Conservation (phyloP, 2,888 invertebrate genomes). For the Malachius bipustulatus region DNA sequence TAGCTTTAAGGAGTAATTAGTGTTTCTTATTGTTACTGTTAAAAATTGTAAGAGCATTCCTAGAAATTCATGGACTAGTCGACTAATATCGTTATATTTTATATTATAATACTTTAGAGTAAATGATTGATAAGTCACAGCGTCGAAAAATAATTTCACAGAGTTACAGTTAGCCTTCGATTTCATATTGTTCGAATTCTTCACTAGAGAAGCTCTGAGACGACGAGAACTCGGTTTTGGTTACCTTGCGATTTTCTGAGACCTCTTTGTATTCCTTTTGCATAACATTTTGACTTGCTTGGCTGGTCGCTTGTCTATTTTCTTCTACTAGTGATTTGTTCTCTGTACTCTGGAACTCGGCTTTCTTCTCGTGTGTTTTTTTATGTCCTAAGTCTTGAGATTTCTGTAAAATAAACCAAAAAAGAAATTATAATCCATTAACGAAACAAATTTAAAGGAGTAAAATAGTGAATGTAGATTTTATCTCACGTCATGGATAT, state of each 20-base stretch:
- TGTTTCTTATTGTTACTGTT: no score
- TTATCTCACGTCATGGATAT: no score
- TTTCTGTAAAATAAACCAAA: no score
- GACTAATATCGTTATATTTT: constrained; percentile 9
- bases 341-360: constrained; percentile 32
- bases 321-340: constrained; percentile 33
- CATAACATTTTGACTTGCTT: constrained; percentile 29
- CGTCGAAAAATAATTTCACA: constrained; percentile 11
- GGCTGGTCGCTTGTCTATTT: constrained; percentile 27
- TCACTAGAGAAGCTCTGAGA: constrained; percentile 35
- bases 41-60: no score
- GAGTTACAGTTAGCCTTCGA: constrained; percentile 23
- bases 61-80: no score
- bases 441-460: no score
- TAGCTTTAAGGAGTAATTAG: no score
- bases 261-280: constrained; percentile 28
- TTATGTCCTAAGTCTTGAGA: constrained; percentile 33
- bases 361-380: constrained; percentile 32
- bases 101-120: background rate
- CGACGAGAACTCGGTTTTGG: constrained; percentile 30
- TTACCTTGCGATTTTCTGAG: constrained; percentile 31
- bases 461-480: no score
- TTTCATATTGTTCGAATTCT: constrained; percentile 35
- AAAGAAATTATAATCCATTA: no score
- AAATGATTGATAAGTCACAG: constrained; percentile 7